Percentiles rank a stretch among this genome's conserved stretches.
Conservation (phyloP, 2,113 vertebrate species). For the Eulemur rufifrons region DNA sequence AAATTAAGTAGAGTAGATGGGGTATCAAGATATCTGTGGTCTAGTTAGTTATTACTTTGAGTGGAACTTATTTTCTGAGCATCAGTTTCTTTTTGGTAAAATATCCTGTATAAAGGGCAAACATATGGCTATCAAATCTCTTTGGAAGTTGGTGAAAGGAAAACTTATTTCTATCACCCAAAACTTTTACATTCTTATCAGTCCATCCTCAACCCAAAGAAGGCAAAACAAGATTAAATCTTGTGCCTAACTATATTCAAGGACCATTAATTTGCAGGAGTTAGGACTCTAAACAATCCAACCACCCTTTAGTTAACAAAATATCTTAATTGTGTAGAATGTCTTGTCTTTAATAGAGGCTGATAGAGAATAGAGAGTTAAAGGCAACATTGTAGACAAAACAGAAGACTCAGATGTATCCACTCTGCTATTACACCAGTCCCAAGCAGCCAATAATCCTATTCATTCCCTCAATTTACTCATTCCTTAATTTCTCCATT, state of each 20-base stretch:
- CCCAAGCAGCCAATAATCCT: neutral
- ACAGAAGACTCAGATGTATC: neutral
- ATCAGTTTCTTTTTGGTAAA: neutral
- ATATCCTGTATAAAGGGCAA: neutral
- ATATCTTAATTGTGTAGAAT: neutral
- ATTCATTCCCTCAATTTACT: neutral
- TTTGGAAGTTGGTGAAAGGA: neutral
- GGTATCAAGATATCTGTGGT: neutral
- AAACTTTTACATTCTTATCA: neutral
- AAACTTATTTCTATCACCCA: neutral
- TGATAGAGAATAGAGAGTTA: neutral
- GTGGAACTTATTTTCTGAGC: neutral
- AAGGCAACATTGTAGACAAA: neutral
- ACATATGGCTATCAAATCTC: neutral
- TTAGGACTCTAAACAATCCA: neutral
- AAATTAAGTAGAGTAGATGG: neutral
- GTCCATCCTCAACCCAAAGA: neutral
- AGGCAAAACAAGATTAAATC: neutral
- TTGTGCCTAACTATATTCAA: neutral
- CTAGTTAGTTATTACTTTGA: neutral
- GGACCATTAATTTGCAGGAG: neutral
- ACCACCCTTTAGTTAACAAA: neutral
- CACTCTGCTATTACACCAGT: neutral
- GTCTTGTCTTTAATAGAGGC: neutral
- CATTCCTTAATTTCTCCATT: neutral